Percentiles rank a stretch among this genome's conserved stretches.
Evolutionary conservation across 2,888 invertebrate genomes (phyloP).

Genomic region (Pristionchus japonicus): DNA sequence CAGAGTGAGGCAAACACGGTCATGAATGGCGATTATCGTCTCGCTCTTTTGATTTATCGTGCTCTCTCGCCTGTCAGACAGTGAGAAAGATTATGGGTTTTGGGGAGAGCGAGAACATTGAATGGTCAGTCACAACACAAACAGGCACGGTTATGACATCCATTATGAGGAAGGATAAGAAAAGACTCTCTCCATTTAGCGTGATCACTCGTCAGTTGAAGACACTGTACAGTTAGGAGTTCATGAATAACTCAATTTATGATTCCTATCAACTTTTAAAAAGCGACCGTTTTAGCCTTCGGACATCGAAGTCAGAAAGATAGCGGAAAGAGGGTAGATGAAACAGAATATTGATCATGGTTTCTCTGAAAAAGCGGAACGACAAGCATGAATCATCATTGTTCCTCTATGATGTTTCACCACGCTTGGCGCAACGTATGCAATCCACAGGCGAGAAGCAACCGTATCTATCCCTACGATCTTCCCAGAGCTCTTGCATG

Average conservation of each 20-base stretch:
- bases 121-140: not conserved
- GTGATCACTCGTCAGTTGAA: not conserved
- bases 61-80: not conserved
- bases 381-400: not conserved
- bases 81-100: not conserved
- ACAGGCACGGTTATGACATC: not conserved
- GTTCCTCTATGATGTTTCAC: not conserved
- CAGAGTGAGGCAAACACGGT: not conserved
- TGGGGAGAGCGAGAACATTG: not conserved
- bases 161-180: not conserved
- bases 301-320: no score
- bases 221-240: not conserved
- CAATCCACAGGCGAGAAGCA: not conserved
- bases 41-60: no score
- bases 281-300: no score
- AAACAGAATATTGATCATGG: no score
- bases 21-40: not conserved
- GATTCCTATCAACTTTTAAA: no score
- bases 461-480: not conserved
- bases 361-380: no score
- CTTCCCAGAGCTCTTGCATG: not conserved
- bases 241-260: no score
- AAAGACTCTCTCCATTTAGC: no score
- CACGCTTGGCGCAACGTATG: not conserved
- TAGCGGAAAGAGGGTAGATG: no score